Percentiles rank a stretch among this genome's conserved stretches.
phyloP scores from a whole-genome alignment of 2,888 invertebrate genomes.

The Eurytoma adleriae region DNA sequence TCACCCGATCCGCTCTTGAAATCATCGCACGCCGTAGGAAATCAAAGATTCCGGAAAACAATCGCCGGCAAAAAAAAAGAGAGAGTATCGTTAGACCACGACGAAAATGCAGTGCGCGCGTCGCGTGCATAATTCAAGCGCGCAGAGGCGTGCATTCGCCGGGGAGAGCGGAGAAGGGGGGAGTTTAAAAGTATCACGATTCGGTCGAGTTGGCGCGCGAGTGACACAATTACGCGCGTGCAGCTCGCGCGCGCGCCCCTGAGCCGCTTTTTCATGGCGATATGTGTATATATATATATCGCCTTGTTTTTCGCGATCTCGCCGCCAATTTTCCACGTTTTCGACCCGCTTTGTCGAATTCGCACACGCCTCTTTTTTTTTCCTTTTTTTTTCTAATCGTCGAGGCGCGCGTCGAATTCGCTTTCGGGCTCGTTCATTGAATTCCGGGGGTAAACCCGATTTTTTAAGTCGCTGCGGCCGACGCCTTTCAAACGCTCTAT shows the following conservation, averaged over 20 bases:
- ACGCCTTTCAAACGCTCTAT: no score
- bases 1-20: no score
- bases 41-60: neutral
- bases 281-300: neutral
- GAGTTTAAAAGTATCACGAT: conserved; percentile 46
- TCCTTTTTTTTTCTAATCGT: conserved; percentile 3
- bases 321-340: conserved; percentile 11
- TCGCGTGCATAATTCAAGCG: neutral
- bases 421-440: conserved; percentile 22
- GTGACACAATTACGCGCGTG: conserved; percentile 48
- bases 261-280: conserved; percentile 30
- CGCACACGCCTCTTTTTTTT: no score
- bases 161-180: neutral
- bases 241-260: neutral
- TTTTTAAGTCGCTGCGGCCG: neutral
- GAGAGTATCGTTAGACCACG: neutral
- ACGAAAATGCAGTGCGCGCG: conserved; percentile 1
- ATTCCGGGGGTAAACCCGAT: conserved; percentile 8
- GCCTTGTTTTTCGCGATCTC: conserved; percentile 9
- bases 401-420: conserved; percentile 23
- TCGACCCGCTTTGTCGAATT: neutral
- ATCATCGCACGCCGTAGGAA: neutral
- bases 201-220: conserved; percentile 23
- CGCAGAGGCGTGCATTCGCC: neutral
- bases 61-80: neutral